phyloP scores from a whole-genome alignment of 2,113 vertebrate genomes.

The Leptobrachium ailaonicum region DNA sequence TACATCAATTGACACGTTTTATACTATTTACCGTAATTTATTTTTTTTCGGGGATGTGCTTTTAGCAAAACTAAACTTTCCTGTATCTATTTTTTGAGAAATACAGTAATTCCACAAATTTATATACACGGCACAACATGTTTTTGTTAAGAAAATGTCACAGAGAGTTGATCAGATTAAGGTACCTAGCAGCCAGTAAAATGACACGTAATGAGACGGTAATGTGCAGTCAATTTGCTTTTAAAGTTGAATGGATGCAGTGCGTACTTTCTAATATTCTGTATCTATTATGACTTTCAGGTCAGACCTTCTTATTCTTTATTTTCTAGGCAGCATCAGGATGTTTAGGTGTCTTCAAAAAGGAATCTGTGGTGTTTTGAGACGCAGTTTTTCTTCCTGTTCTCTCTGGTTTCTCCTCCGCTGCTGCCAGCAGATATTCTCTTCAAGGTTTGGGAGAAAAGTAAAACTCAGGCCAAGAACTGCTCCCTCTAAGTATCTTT shows the following conservation, averaged over 20 bases:
- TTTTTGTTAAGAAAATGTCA: slow-evolving; percentile 28
- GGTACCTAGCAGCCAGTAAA: slow-evolving; percentile 16
- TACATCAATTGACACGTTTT: too few species aligned
- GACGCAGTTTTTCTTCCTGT: background rate
- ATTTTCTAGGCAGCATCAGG: slow-evolving; percentile 13
- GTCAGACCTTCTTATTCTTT: background rate
- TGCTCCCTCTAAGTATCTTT: too few species aligned
- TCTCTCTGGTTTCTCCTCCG: background rate
- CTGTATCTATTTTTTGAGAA: background rate
- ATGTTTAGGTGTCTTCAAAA: slow-evolving; percentile 7
- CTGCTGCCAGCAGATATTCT: slow-evolving; percentile 8
- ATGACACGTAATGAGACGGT: slow-evolving; percentile 34
- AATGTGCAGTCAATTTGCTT: slow-evolving; percentile 29
- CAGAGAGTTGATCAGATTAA: background rate
- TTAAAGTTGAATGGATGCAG: background rate
- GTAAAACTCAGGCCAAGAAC: background rate
- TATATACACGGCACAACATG: slow-evolving; percentile 22
- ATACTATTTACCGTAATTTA: background rate
- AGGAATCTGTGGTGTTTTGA: background rate
- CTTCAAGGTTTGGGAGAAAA: background rate
- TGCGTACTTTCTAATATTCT: slow-evolving; percentile 21
- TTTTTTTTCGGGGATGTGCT: background rate
- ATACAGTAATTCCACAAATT: slow-evolving; percentile 32
- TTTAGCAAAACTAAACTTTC: background rate
- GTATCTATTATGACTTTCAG: slow-evolving; percentile 22